Conservation (phyloP, 1,140 invertebrate species). For the Stenopsyche tienmushanensis region DNA sequence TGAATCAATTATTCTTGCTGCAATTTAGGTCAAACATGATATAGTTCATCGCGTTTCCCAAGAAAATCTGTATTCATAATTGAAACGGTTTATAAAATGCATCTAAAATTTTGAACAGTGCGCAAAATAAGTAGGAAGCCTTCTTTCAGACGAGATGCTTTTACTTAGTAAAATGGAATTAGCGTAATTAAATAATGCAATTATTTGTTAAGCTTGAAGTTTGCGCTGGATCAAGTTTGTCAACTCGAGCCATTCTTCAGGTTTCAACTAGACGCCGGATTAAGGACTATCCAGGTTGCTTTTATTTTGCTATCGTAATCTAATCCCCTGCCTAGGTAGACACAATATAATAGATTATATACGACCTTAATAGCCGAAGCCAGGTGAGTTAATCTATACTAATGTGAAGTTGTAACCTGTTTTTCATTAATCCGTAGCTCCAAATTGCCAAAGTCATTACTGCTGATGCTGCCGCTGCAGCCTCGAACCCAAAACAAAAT, state of each 20-base stretch:
- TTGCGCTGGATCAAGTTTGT: neutral
- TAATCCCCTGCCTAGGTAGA: neutral
- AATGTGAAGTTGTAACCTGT: slow-evolving; percentile 6
- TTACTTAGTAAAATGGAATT: too few species aligned
- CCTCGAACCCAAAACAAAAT: neutral
- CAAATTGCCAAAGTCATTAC: slow-evolving; percentile 9
- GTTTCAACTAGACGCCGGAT: slow-evolving; percentile 2
- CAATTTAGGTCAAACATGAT: too few species aligned
- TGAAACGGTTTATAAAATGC: too few species aligned
- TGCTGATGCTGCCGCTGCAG: neutral
- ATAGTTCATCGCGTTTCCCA: too few species aligned
- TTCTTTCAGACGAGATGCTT: too few species aligned
- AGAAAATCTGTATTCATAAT: too few species aligned
- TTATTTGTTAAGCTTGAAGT: slow-evolving; percentile 4
- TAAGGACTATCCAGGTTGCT: neutral
- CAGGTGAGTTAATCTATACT: slow-evolving; percentile 12
- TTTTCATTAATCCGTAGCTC: slow-evolving; percentile 4
- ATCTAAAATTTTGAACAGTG: neutral
- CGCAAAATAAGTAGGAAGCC: too few species aligned
- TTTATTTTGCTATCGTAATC: slow-evolving; percentile 8
- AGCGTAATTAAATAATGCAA: slow-evolving; percentile 27
- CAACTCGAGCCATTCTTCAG: slow-evolving; percentile 6
- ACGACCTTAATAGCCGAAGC: slow-evolving; percentile 5
- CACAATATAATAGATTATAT: neutral
- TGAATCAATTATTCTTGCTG: too few species aligned